Evolutionary conservation across 2,797 vertebrate species (phyloP), one percentile per base, ranked within the genome.

Genomic region (Oreortyx pictus): DNA sequence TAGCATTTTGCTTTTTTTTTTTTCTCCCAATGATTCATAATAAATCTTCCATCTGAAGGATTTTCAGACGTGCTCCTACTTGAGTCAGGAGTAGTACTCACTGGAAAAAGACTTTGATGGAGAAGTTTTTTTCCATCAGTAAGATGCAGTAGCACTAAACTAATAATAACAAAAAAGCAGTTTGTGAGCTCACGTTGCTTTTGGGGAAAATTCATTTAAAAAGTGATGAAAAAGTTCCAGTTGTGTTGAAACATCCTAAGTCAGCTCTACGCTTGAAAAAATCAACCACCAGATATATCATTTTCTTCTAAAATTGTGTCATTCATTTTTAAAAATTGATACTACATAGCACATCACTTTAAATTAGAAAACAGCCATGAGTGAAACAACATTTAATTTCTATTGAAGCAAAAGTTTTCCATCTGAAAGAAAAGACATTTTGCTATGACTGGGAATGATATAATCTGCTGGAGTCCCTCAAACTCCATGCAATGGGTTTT

Each of bases 31-130:
- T 76, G 84, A 92, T 96, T 89, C 76, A 61, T 91, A 94, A 94
- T 95, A 96, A 96, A 92, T 96, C 94, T 95, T 93, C 85, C 71
- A 74, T 83, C 82, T 94, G 82, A 91, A 88, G 83, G 93, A 43
- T 91, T 91, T 95, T 92, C 89, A 95, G 90, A 73, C 92, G 90
- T 1, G 90, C 74, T 94, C 17, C 79, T 95, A 93, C 92, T 96
- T 95, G 95, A 96, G 76, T 96, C 31, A 81, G 59, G 72, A 89
- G 27, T 37, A 85, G 62, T 25, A 72, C 68, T 96, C 68, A 64
- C 46, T 64, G 86, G 79, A 75, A 94, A 82, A 44, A 75, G 93
- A 80, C 90, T 91, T 94, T 90, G 89, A 93, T 94, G 81, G 88
- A 86, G 78, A 88, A 67, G n/a, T 4, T 84, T 94, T 91, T 29